Conservation (phyloP, 2,113 vertebrate genomes). For the Peromyscus maniculatus region DNA sequence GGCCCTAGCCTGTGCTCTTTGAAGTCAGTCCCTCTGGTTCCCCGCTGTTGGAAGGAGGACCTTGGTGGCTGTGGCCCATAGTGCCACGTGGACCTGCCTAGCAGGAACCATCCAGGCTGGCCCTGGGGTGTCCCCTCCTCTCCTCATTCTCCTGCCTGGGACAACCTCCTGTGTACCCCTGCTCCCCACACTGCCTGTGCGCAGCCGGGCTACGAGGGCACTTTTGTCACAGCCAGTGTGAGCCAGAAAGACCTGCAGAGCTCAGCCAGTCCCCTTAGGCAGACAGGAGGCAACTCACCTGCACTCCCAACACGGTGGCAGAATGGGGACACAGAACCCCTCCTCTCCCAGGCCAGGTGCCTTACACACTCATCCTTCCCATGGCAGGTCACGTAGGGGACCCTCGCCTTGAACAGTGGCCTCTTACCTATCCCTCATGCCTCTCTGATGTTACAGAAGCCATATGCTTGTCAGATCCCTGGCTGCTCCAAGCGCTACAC, state of each 20-base stretch:
- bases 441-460: conserved; percentile 90
- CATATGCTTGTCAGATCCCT: conserved; percentile 98
- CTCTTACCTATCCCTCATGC: not conserved
- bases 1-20: not conserved
- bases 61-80: not conserved
- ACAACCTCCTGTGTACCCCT: not conserved
- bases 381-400: not conserved
- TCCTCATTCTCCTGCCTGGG: not conserved
- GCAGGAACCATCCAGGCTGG: not conserved
- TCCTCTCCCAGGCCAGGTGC: not conserved
- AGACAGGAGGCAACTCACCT: not conserved
- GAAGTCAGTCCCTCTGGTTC: not conserved
- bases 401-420: not conserved
- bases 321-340: not conserved
- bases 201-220: not conserved
- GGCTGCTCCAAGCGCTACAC: conserved; percentile 99
- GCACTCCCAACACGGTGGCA: not conserved
- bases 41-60: not conserved
- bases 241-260: not conserved
- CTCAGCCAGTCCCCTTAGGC: not conserved
- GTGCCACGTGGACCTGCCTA: not conserved
- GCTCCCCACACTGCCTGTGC: not conserved
- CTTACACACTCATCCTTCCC: not conserved
- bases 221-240: not conserved
- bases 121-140: not conserved